Evolutionary conservation across 2,888 invertebrate species (phyloP).

Genomic region (Hypercompe scribonia): DNA sequence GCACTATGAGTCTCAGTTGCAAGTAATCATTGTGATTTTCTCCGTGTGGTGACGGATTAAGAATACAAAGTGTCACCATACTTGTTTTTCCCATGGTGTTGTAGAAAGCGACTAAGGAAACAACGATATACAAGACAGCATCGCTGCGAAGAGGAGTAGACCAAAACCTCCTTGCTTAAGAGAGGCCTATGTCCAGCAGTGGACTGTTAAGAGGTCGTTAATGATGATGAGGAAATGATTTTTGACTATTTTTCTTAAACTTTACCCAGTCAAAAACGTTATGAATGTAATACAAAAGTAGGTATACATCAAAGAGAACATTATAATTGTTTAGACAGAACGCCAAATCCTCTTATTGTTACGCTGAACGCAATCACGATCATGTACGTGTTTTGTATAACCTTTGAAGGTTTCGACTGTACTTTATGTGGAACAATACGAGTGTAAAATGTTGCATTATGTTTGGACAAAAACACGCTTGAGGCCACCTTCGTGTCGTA

Average conservation of each 20-base stretch:
- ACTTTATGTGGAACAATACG: slow-evolving; percentile 29
- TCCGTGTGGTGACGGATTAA: no score
- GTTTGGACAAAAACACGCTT: slow-evolving; percentile 1
- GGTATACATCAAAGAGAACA: slow-evolving; percentile 22
- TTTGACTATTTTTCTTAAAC: not conserved
- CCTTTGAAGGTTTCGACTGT: slow-evolving; percentile 31
- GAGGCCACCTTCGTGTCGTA: not conserved
- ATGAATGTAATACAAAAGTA: slow-evolving; percentile 7
- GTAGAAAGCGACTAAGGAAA: no score
- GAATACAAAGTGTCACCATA: no score
- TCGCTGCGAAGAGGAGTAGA: no score
- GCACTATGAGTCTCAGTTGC: no score
- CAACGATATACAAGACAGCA: no score
- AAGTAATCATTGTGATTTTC: no score
- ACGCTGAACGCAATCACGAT: slow-evolving; percentile 27
- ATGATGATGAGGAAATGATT: no score
- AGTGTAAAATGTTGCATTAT: slow-evolving; percentile 16
- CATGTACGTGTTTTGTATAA: slow-evolving; percentile 35
- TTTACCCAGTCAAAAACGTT: not conserved
- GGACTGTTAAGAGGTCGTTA: no score
- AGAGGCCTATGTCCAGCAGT: no score
- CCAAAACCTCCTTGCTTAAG: no score
- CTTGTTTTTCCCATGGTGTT: no score
- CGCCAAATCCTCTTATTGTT: slow-evolving; percentile 39
- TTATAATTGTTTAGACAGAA: slow-evolving; percentile 22